Evolutionary conservation across 2,797 vertebrate genomes (phyloP).

Genomic region (Bradypodion ventrale): DNA sequence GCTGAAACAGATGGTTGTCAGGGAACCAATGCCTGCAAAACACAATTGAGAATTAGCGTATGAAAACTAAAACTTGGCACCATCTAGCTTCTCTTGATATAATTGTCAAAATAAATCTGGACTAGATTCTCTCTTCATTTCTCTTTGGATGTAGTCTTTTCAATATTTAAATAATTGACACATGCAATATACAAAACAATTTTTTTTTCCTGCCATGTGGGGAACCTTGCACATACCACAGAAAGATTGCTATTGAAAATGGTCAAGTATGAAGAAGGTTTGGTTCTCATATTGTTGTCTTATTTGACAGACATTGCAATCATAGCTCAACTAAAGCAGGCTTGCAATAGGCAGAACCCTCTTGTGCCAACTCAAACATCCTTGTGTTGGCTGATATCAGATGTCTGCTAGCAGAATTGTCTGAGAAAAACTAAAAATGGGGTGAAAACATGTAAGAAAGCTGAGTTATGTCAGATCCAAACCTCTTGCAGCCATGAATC

Average conservation of each 20-base stretch:
- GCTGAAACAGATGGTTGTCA: slow-evolving; percentile 72
- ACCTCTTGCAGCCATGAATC: too few relatives aligned
- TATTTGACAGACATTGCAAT: background rate
- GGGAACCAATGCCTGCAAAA: slow-evolving; percentile 64
- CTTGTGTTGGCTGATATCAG: too few relatives aligned
- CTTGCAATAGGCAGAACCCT: too few relatives aligned
- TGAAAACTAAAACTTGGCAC: slow-evolving; percentile 64
- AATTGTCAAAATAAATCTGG: slow-evolving; percentile 78
- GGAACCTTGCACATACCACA: background rate
- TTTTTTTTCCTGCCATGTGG: slow-evolving; percentile 39
- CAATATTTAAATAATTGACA: slow-evolving; percentile 62
- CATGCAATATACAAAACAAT: slow-evolving; percentile 69
- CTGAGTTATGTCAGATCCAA: too few relatives aligned
- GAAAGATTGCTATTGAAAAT: slow-evolving; percentile 3
- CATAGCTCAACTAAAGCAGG: too few relatives aligned
- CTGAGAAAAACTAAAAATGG: too few relatives aligned
- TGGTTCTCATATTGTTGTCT: fast-evolving
- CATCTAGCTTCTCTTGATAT: slow-evolving; percentile 56
- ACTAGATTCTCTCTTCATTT: slow-evolving; percentile 20
- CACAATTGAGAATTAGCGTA: slow-evolving; percentile 73
- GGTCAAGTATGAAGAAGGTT: fast-evolving
- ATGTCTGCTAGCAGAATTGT: too few relatives aligned
- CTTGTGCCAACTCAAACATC: too few relatives aligned
- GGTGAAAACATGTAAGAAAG: too few relatives aligned
- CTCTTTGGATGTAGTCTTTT: slow-evolving; percentile 61